Base-by-base conservation (phyloP, 1,140 invertebrate species). In the Papilio glaucus region DNA sequence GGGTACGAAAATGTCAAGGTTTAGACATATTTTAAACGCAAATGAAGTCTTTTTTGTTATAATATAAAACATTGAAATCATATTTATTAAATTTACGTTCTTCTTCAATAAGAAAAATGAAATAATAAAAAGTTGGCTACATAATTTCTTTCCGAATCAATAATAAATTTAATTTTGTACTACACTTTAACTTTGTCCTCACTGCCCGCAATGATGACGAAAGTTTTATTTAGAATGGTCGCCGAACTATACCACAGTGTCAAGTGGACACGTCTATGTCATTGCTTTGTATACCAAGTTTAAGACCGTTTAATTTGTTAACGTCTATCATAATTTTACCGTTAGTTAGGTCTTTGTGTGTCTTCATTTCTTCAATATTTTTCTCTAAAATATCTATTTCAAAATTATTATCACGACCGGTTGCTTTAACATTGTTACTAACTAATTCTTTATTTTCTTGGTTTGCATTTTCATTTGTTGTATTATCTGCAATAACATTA, bases 1-100 rank as follows among this genome's bases (percentile, higher is more conserved):
- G n/a, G 18, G 15, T 33, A 49, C 13, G 9, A 21, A 69, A 53
- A 69, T 53, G 67, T 69, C 67, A 69, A 69, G 67, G 67, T 69
- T n/a, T 57, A 10, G 12, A 53, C 33, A 37, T 49, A 45, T 69
- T 65, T 38, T 33, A n/a, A 69, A 45, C n/a, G 15, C 15, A 10
- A 69, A 53, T 33, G 29, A 53, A 29, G 12, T 53, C 8, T 69
- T 69, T 38, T 37, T 33, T 33, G 2, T 33, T 33, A 3, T 33
- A 4, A 15, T 18, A 10, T 29, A 49, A 33, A 15, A 10, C 26
- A 33, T 29, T 15, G 26, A 10, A 67, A 57, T 21, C 15, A 15
- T 57, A 24, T 49, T 57, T 57, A 57, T 57, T 57, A 57, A 57
- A 57, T 2, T 57, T 26, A 13, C 49, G 18, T 57, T 57, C 21